phyloP scores from a whole-genome alignment of 2,797 vertebrate species.

The Poeciliopsis infans region DNA sequence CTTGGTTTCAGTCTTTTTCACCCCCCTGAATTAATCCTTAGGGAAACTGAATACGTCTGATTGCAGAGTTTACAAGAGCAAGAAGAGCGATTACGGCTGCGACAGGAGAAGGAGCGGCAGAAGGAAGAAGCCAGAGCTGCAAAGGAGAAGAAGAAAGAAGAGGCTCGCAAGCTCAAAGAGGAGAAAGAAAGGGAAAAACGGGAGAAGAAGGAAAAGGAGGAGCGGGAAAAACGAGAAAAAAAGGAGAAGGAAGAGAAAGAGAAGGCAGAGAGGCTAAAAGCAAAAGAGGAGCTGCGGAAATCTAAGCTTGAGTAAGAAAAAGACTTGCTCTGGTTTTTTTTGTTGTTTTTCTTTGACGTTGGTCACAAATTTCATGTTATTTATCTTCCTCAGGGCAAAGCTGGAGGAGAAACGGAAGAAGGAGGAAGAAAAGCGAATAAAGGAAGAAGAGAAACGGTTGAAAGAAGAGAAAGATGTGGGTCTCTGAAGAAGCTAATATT shows the following conservation, averaged over 20 bases:
- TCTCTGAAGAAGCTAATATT: constrained; percentile 3
- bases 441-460: constrained; percentile 91
- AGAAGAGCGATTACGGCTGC: constrained; percentile 79
- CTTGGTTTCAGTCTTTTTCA: background rate
- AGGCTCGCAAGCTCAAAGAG: constrained; percentile 87
- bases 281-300: constrained; percentile 91
- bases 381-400: constrained; percentile 84
- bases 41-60: constrained; percentile 4
- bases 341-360: background rate
- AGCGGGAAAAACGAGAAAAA: constrained; percentile 90
- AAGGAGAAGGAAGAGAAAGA: constrained; percentile 92
- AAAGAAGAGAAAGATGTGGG: constrained; percentile 94
- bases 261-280: constrained; percentile 90
- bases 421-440: constrained; percentile 93
- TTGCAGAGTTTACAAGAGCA: constrained; percentile 75
- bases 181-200: constrained; percentile 87
- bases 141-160: constrained; percentile 88
- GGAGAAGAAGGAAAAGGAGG: constrained; percentile 89
- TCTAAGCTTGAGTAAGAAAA: constrained; percentile 91
- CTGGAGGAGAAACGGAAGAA: constrained; percentile 96
- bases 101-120: constrained; percentile 86
- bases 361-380: background rate
- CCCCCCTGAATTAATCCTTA: background rate
- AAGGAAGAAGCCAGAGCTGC: constrained; percentile 87
- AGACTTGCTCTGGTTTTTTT: background rate